A percentile compares a stretch with the other conserved stretches of the same genome.
Evolutionary conservation across 2,888 invertebrate species (phyloP).

Genomic region (Smittia aterrima): DNA sequence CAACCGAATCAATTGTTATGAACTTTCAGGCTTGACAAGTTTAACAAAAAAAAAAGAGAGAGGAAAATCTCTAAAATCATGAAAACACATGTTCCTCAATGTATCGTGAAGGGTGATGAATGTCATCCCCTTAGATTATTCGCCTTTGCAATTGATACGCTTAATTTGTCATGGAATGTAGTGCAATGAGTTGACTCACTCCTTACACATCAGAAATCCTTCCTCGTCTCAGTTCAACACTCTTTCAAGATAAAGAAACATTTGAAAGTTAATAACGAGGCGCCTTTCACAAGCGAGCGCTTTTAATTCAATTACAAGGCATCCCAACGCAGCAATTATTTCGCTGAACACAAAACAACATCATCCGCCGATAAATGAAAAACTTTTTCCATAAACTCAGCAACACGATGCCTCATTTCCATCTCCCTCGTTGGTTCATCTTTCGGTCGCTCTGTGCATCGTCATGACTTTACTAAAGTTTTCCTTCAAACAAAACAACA

Average conservation of each 20-base stretch:
- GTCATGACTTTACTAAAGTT: slow-evolving; percentile 22
- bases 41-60: neutral
- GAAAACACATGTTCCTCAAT: too few species aligned
- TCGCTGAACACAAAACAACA: slow-evolving; percentile 7
- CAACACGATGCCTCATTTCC: slow-evolving; percentile 8
- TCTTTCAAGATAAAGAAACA: neutral
- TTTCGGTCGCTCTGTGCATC: slow-evolving; percentile 27
- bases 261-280: neutral
- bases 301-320: slow-evolving; percentile 4
- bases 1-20: neutral
- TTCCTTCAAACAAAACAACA: slow-evolving; percentile 3
- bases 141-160: neutral
- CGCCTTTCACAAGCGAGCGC: neutral
- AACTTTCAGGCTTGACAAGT: neutral
- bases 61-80: neutral
- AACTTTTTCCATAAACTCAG: slow-evolving; percentile 11
- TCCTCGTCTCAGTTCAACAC: too few species aligned
- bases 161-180: neutral
- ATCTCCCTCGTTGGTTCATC: neutral
- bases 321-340: neutral
- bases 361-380: slow-evolving; percentile 4
- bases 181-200: too few species aligned
- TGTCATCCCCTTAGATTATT: neutral
- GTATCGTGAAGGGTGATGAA: neutral
- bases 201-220: too few species aligned